These are phyloP conservation scores for Halcyon malimbica DNA, from an alignment of 2,113 vertebrate species.

Conservation along the genomic window DNA sequence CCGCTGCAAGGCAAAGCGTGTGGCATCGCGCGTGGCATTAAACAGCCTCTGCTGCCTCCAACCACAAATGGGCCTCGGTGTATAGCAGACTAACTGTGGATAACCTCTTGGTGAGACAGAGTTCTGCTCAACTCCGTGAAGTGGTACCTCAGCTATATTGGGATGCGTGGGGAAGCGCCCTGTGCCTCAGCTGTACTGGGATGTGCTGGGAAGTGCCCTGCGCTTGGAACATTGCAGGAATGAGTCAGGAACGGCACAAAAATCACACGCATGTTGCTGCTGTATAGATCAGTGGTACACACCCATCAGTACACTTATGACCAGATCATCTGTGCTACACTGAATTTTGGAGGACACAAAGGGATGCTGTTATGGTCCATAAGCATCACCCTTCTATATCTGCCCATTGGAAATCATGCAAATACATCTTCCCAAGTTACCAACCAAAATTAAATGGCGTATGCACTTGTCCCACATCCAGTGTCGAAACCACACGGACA, in stretches of 20 bases:
- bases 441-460: not conserved
- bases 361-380: not conserved
- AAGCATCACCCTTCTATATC: not conserved
- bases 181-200: not conserved
- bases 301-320: not conserved
- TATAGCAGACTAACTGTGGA: not conserved
- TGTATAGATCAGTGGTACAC: not conserved
- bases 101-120: not conserved
- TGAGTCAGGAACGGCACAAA: accelerated
- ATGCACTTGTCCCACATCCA: not conserved
- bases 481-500: not conserved
- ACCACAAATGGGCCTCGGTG: accelerated
- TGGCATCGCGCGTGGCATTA: accelerated
- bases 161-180: not conserved
- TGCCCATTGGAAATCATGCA: not conserved
- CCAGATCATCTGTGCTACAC: accelerated
- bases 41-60: not conserved
- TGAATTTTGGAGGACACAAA: not conserved
- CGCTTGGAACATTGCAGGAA: accelerated
- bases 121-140: accelerated
- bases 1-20: not conserved
- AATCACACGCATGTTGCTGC: accelerated
- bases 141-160: not conserved
- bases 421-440: not conserved
- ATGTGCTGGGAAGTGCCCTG: not conserved